Evolutionary conservation across 1,140 invertebrate genomes (phyloP).

Genomic region (Heliconius nattereri): DNA sequence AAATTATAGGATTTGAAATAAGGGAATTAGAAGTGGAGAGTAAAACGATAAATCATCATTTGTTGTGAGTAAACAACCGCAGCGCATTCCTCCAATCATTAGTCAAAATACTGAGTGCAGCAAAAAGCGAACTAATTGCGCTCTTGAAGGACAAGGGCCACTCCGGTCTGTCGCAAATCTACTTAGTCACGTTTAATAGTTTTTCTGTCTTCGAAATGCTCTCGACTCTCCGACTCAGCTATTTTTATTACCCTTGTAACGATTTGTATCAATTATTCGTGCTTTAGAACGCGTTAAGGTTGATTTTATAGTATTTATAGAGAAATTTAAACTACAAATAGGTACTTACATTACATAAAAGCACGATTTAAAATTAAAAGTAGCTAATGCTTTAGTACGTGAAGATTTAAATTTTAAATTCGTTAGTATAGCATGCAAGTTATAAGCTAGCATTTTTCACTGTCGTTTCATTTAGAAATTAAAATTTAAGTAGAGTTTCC

Average conservation of each 20-base stretch:
- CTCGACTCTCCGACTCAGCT: constrained; percentile 41
- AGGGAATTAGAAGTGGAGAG: constrained; percentile 39
- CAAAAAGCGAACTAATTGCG: constrained; percentile 78
- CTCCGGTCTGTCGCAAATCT: constrained; percentile 68
- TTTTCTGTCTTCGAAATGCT: constrained; percentile 62
- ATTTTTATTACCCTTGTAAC: constrained; percentile 55
- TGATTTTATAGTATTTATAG: constrained; percentile 12
- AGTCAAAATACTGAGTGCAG: constrained; percentile 74
- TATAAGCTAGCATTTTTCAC: constrained; percentile 57
- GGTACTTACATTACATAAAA: neutral
- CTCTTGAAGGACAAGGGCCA: constrained; percentile 75
- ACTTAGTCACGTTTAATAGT: constrained; percentile 78
- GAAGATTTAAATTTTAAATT: constrained; percentile 25
- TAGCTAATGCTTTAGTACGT: constrained; percentile 15
- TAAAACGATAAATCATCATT: constrained; percentile 68
- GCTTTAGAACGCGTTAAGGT: constrained; percentile 23
- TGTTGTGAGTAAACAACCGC: constrained; percentile 69
- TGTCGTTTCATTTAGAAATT: constrained; percentile 64
- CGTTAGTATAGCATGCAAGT: constrained; percentile 18
- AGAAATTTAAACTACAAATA: neutral
- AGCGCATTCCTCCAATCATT: constrained; percentile 65
- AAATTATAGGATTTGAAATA: constrained; percentile 53
- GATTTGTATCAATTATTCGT: constrained; percentile 54
- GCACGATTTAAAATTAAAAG: constrained; percentile 13
- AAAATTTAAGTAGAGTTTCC: constrained; percentile 61